Evolutionary conservation across 2,888 invertebrate species (phyloP).

Genomic region (Thecocarcelia acutangulata): DNA sequence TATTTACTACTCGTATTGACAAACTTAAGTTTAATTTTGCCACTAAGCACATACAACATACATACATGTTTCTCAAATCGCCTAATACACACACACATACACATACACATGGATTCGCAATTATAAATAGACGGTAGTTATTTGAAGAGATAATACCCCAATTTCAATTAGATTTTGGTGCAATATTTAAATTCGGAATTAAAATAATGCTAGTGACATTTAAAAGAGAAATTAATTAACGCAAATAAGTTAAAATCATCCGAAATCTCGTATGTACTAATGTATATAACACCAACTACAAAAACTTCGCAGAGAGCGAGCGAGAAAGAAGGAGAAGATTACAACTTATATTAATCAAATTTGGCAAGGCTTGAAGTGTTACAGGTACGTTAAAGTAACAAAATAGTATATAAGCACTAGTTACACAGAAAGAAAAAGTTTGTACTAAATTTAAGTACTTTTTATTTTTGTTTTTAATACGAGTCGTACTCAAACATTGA

Average conservation of each 20-base stretch:
- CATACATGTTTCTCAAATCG: neutral
- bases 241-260: constrained; percentile 8
- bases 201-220: constrained; percentile 48
- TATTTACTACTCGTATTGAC: too few species aligned
- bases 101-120: neutral
- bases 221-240: neutral
- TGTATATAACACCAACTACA: neutral
- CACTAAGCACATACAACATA: too few species aligned
- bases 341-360: constrained; percentile 1
- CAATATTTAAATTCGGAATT: constrained; percentile 5
- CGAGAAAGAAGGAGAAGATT: constrained; percentile 9
- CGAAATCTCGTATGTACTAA: neutral
- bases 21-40: constrained; percentile 2
- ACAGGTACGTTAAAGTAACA: constrained; percentile 39
- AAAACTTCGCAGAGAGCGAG: too few species aligned
- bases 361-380: constrained; percentile 29
- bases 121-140: neutral
- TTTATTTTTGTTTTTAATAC: too few species aligned
- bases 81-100: neutral
- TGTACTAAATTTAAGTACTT: too few species aligned
- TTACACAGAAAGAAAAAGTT: too few species aligned
- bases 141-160: constrained; percentile 34
- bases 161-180: constrained; percentile 59
- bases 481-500: too few species aligned
- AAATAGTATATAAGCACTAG: neutral